Percentiles rank a stretch among this genome's conserved stretches.
These are phyloP conservation scores for Euborellia annulipes DNA, from an alignment of 1,140 invertebrate genomes.

Conservation along the genomic window DNA sequence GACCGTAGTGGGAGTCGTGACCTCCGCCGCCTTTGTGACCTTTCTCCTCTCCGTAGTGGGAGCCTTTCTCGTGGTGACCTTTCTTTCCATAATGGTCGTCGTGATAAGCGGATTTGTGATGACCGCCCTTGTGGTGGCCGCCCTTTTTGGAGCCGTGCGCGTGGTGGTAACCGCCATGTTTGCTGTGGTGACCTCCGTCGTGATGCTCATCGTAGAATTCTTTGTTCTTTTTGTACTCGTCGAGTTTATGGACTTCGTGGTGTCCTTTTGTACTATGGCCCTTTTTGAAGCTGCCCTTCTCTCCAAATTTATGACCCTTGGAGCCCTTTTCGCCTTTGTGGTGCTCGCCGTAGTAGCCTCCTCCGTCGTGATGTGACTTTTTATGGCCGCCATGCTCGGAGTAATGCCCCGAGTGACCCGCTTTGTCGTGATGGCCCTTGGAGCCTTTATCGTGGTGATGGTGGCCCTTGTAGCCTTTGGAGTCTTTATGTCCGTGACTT, in stretches of 20 bases:
- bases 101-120: conserved; percentile 47
- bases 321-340: conserved; percentile 12
- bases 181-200: conserved; percentile 41
- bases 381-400: conserved; percentile 29
- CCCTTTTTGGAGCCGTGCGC: conserved; percentile 47
- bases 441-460: conserved; percentile 16
- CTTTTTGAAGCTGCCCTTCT: conserved; percentile 43
- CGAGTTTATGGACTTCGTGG: conserved; percentile 50
- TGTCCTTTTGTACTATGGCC: conserved; percentile 44
- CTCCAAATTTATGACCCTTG: conserved; percentile 33
- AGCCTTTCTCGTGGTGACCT: conserved; percentile 40
- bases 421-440: conserved; percentile 29
- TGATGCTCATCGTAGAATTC: conserved; percentile 50
- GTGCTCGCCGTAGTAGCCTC: conserved; percentile 9
- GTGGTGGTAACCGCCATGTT: conserved; percentile 40
- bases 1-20: conserved; percentile 45
- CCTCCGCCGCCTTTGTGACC: conserved; percentile 50
- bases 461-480: conserved; percentile 5
- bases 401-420: conserved; percentile 29
- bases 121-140: conserved; percentile 55
- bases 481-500: conserved; percentile 8
- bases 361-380: conserved; percentile 23
- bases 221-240: conserved; percentile 55
- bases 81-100: conserved; percentile 42
- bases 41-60: conserved; percentile 39